phyloP scores from a whole-genome alignment of 1,140 invertebrate species.

The Scylla paramamosain region DNA sequence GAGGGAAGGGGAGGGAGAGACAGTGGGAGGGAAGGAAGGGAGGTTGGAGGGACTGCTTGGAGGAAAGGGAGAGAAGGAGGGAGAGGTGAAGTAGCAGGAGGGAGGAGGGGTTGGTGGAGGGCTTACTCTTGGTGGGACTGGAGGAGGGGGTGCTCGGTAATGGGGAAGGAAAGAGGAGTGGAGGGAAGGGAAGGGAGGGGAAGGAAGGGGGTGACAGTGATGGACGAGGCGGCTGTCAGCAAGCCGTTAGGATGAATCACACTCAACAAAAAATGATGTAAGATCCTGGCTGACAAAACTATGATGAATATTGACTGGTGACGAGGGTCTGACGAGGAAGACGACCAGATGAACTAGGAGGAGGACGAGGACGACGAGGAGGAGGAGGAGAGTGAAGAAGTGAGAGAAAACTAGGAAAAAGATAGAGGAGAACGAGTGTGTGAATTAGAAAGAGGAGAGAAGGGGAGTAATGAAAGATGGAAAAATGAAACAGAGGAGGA shows the following conservation, averaged over 20 bases:
- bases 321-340: no score
- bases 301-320: slow-evolving; percentile 55
- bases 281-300: slow-evolving; percentile 42
- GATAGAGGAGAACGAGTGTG: not conserved
- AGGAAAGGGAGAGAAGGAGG: not conserved
- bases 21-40: no score
- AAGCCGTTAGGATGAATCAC: not conserved
- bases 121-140: no score
- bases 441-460: not conserved
- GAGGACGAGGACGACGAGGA: not conserved
- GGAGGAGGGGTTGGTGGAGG: not conserved
- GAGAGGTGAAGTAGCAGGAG: not conserved
- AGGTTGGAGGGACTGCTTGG: no score
- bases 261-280: slow-evolving; percentile 36
- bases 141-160: not conserved
- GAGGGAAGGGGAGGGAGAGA: not conserved
- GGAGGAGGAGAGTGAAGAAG: not conserved
- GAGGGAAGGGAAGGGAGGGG: no score
- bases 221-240: slow-evolving; percentile 15
- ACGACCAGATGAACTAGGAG: not conserved
- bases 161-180: not conserved
- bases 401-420: not conserved
- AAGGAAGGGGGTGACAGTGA: slow-evolving; percentile 15
- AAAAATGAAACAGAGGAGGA: no score
- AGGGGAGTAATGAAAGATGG: not conserved